These are phyloP conservation scores for Latrodectus geometricus DNA, from an alignment of 1,140 invertebrate species.

Conservation along the genomic window DNA sequence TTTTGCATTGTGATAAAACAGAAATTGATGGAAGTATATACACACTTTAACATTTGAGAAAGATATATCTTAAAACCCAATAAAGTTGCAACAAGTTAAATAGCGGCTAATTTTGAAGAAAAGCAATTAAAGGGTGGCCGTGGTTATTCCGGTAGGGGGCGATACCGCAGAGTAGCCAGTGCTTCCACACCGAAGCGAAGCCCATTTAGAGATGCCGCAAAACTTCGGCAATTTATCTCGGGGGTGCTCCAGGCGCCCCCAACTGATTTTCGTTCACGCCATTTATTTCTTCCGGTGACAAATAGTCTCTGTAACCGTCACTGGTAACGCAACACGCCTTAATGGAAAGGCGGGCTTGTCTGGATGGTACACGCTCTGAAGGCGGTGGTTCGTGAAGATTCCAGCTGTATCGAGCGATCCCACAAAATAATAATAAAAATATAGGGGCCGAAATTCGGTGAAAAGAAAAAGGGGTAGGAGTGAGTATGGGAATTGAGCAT, in stretches of 20 bases:
- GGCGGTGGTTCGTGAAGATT: conserved; percentile 9
- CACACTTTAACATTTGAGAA: too few species aligned
- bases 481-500: too few species aligned
- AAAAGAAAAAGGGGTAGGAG: neutral
- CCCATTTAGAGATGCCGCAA: neutral
- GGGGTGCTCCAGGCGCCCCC: neutral
- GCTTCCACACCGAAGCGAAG: neutral
- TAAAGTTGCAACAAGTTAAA: too few species aligned
- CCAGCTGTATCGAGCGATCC: neutral
- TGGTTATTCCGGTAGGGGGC: too few species aligned
- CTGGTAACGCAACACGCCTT: conserved; percentile 31
- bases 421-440: conserved; percentile 26
- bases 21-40: too few species aligned
- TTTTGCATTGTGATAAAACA: too few species aligned
- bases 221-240: conserved; percentile 36
- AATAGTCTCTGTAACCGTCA: conserved; percentile 32
- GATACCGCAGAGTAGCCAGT: too few species aligned
- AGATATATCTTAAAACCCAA: too few species aligned
- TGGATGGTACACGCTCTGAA: neutral
- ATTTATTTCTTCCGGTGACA: conserved; percentile 47
- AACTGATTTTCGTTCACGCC: conserved; percentile 6
- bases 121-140: too few species aligned
- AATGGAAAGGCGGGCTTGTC: conserved; percentile 19
- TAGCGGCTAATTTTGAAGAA: too few species aligned
- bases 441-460: neutral